A percentile compares a stretch with the other conserved stretches of the same genome.
Conservation (phyloP, 2,113 vertebrate genomes). For the Hippocampus mohnikei region DNA sequence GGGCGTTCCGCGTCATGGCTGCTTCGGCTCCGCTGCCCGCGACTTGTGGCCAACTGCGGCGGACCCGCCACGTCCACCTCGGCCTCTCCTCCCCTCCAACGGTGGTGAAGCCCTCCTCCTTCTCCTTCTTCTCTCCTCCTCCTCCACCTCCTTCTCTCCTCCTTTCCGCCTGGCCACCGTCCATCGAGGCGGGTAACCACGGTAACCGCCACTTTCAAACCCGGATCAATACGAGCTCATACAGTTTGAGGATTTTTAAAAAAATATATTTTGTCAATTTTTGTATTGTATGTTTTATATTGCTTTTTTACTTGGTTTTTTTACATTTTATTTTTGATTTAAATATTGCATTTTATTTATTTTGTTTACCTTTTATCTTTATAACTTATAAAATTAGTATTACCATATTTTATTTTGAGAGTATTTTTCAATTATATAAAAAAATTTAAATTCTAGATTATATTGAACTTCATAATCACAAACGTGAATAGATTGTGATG, state of each 20-base stretch:
- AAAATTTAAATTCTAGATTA: too few relatives aligned
- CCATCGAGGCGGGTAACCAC: not conserved
- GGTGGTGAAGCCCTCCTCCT: conserved; percentile 44
- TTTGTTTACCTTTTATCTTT: too few relatives aligned
- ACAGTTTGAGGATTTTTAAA: not conserved
- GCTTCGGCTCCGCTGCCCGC: conserved; percentile 48
- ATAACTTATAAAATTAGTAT: too few relatives aligned
- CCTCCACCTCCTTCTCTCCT: conserved; percentile 49
- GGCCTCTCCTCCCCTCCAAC: conserved; percentile 60
- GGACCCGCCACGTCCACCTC: conserved; percentile 79
- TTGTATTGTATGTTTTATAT: too few relatives aligned
- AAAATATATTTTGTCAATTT: too few relatives aligned
- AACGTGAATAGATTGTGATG: too few relatives aligned
- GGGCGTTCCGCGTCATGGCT: conserved; percentile 60
- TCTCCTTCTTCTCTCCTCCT: conserved; percentile 4
- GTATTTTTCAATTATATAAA: too few relatives aligned
- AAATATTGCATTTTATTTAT: too few relatives aligned
- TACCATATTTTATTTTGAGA: too few relatives aligned
- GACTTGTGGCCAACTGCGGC: conserved; percentile 56
- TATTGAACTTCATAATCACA: too few relatives aligned
- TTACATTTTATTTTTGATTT: too few relatives aligned
- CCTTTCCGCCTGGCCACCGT: conserved; percentile 25
- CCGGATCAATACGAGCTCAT: conserved; percentile 1
- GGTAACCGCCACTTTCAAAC: conserved; percentile 4
- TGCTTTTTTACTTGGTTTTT: too few relatives aligned